These are phyloP conservation scores for Spodoptera picta DNA, from an alignment of 2,888 invertebrate species.

Conservation along the genomic window DNA sequence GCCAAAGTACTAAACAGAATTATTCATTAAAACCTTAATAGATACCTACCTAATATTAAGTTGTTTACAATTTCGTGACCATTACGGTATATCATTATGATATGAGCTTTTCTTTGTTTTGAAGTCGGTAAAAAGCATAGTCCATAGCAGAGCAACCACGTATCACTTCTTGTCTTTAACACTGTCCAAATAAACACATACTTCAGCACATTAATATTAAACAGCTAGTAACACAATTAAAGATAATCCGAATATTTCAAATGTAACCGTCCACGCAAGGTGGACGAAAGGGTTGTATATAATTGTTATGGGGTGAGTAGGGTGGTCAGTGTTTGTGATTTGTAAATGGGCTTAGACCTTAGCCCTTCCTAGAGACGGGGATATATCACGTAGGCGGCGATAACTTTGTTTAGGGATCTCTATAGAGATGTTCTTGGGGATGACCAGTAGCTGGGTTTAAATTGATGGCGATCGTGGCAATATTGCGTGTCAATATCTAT, in stretches of 20 bases:
- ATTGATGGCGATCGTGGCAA: neutral
- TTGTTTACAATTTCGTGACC: too few relatives aligned
- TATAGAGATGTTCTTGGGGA: conserved; percentile 66
- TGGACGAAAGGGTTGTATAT: conserved; percentile 73
- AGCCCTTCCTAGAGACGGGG: conserved; percentile 87
- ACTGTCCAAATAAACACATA: neutral
- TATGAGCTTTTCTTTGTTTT: too few relatives aligned
- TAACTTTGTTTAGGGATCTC: conserved; percentile 80
- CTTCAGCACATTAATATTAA: conserved; percentile 60
- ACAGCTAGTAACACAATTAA: conserved; percentile 62
- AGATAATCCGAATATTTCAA: conserved; percentile 84
- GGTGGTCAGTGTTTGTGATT: conserved; percentile 89
- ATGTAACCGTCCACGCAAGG: conserved; percentile 73
- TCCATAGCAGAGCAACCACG: too few relatives aligned
- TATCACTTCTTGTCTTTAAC: too few relatives aligned
- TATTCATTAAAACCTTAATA: too few relatives aligned
- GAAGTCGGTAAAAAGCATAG: too few relatives aligned
- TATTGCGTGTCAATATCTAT: too few relatives aligned
- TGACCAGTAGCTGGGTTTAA: conserved; percentile 15
- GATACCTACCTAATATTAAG: too few relatives aligned
- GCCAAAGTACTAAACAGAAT: too few relatives aligned
- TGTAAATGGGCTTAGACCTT: conserved; percentile 88
- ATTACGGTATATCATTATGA: too few relatives aligned
- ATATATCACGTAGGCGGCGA: conserved; percentile 87
- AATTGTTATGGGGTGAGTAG: conserved; percentile 71